Percentiles rank a stretch among this genome's conserved stretches.
phyloP scores from a whole-genome alignment of 2,113 vertebrate species.

The Notothenia rossii region DNA sequence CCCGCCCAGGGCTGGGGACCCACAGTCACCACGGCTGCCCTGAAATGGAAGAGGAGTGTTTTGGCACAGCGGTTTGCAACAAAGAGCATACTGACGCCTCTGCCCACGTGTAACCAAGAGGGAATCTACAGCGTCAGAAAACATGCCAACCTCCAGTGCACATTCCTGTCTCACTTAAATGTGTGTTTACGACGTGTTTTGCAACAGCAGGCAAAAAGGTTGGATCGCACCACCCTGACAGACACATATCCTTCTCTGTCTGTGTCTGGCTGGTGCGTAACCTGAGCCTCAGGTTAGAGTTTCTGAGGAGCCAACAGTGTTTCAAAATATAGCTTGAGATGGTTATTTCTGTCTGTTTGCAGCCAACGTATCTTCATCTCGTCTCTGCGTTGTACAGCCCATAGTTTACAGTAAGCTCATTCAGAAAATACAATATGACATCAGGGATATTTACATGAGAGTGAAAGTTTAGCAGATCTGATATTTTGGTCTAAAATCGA shows the following conservation, averaged over 20 bases:
- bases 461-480: not conserved
- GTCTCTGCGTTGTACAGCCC: not conserved
- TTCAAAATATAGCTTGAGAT: conserved; percentile 23
- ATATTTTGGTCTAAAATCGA: not conserved
- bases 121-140: conserved; percentile 39
- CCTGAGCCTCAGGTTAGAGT: conserved; percentile 42
- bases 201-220: not conserved
- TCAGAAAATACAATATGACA: conserved; percentile 5
- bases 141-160: conserved; percentile 30
- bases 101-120: conserved; percentile 59
- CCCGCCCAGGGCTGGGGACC: conserved; percentile 63
- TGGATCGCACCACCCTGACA: conserved; percentile 2
- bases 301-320: not conserved
- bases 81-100: conserved; percentile 57
- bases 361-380: conserved; percentile 3
- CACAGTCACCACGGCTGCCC: conserved; percentile 64
- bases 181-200: conserved; percentile 37
- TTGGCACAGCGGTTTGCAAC: conserved; percentile 51
- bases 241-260: conserved; percentile 8
- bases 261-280: conserved; percentile 33
- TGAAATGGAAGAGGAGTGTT: conserved; percentile 61
- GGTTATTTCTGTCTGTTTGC: conserved; percentile 25
- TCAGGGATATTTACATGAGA: not conserved
- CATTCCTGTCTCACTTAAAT: conserved; percentile 50
- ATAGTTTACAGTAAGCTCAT: not conserved